Conservation (phyloP, 2,113 vertebrate species). For the Henicopernis longicauda region DNA sequence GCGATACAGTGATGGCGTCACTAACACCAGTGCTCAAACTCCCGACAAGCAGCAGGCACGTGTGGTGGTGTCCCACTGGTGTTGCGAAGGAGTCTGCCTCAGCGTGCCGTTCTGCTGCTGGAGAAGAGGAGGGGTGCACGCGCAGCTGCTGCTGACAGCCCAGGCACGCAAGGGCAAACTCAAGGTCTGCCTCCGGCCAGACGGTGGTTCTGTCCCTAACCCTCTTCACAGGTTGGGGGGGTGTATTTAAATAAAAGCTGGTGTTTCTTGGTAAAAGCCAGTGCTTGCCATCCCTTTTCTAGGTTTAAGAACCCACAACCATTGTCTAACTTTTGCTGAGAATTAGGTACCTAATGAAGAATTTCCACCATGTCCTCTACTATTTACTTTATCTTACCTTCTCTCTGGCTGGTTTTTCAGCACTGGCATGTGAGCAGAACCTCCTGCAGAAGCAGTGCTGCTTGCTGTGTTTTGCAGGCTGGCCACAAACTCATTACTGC, state of each 20-base stretch:
- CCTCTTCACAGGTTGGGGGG: background rate
- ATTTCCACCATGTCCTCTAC: background rate
- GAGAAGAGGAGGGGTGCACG: background rate
- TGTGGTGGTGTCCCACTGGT: background rate
- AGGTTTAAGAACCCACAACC: background rate
- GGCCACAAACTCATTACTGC: conserved; percentile 24
- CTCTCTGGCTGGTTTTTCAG: background rate
- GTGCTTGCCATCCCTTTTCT: background rate
- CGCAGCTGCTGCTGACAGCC: fast-evolving
- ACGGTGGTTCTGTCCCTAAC: background rate
- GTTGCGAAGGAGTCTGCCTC: background rate
- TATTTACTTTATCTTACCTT: background rate
- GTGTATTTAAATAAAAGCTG: background rate
- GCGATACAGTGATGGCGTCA: too few relatives aligned
- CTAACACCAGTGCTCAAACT: background rate
- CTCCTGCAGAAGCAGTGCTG: conserved; percentile 25
- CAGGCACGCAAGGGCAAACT: background rate
- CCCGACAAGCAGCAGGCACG: fast-evolving
- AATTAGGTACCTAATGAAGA: background rate
- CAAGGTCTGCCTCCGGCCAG: background rate
- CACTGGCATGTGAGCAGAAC: background rate
- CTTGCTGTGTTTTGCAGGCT: background rate
- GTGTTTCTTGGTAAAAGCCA: background rate
- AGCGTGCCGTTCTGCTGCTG: background rate
- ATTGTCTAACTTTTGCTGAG: background rate